phyloP scores from a whole-genome alignment of 1,140 invertebrate species.

The Leptopilina boulardi region DNA sequence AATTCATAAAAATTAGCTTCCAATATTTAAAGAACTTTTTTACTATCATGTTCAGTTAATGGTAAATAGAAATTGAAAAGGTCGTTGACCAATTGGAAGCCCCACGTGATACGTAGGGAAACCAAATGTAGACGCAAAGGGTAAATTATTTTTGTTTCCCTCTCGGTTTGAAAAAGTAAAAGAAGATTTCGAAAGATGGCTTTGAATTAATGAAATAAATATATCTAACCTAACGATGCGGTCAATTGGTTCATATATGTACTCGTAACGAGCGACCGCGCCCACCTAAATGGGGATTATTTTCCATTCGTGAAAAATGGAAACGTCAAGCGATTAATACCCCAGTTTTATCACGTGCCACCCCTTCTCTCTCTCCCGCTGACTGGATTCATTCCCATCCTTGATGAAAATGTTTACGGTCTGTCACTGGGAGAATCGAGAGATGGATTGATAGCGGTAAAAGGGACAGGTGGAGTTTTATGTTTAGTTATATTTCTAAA shows the following conservation, averaged over 20 bases:
- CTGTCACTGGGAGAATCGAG: constrained; percentile 25
- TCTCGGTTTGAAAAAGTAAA: background rate
- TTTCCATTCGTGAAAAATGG: background rate
- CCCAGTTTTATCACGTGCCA: constrained; percentile 19
- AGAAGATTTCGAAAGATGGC: background rate
- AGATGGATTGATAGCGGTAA: background rate
- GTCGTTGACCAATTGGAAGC: constrained; percentile 60
- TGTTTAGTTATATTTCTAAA: background rate
- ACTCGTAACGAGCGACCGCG: constrained; percentile 14
- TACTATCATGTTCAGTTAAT: no score
- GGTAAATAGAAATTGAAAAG: constrained; percentile 39
- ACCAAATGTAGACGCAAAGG: no score
- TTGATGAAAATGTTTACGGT: constrained; percentile 29
- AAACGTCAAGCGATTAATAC: constrained; percentile 21
- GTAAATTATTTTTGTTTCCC: constrained; percentile 40
- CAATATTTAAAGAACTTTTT: no score
- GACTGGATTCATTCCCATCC: background rate
- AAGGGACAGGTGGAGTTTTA: background rate
- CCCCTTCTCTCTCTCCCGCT: no score
- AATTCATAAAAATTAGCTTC: no score
- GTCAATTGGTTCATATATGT: constrained; percentile 25
- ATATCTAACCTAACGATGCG: background rate
- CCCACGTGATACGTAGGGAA: no score
- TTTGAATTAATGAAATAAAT: constrained; percentile 24
- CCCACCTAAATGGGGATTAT: constrained; percentile 11